Evolutionary conservation across 2,113 vertebrate genomes (phyloP), one percentile per base, ranked within the genome.

Genomic region (Cairina moschata): DNA sequence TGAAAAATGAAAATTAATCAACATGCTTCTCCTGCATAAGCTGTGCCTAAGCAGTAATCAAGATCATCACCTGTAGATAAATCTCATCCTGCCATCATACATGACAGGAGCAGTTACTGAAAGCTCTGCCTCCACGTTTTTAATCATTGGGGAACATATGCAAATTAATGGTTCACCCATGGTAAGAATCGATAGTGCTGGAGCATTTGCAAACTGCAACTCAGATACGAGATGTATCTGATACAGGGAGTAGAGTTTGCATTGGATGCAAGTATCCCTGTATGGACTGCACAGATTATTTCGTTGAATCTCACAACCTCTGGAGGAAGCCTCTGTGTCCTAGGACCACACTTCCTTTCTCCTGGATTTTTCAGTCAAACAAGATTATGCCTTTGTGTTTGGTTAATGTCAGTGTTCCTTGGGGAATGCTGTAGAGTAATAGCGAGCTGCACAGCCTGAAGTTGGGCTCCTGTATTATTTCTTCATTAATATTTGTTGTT

Each of bases 401-500:
- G 32, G 44, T 40, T 56, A 3, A n/a, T 13, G 48, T 50, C 63
- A 72, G 78, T 4, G 1, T 83, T 95, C 91, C 67, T 62, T 1
- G 3, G 75, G 79, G 67, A 58, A 72, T 36, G 29, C 18, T 84
- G 59, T 11, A 26, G 87, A 77, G 84, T 56, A 29, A 78, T 17
- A 22, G 34, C 48, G 29, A 74, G 69, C 76, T 44, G 73, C 62
- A 21, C 68, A 55, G 56, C 66, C 60, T 34, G 76, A 58, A 86
- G 78, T 50, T 72, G 52, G 76, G 60, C 82, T 73, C 71, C 75
- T 3, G 2, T 32, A 82, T 93, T 91, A 81, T 59, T 63, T 86
- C 86, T 81, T 96, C 96, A 78, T 97, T 94, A 96, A 89, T 92
- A 87, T 76, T 72, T 73, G 65, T 32, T 67, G 79, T 91, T 67